A percentile compares a stretch with the other conserved stretches of the same genome.
These are phyloP conservation scores for Syngnathus floridae DNA, from an alignment of 2,113 vertebrate genomes.

Conservation along the genomic window DNA sequence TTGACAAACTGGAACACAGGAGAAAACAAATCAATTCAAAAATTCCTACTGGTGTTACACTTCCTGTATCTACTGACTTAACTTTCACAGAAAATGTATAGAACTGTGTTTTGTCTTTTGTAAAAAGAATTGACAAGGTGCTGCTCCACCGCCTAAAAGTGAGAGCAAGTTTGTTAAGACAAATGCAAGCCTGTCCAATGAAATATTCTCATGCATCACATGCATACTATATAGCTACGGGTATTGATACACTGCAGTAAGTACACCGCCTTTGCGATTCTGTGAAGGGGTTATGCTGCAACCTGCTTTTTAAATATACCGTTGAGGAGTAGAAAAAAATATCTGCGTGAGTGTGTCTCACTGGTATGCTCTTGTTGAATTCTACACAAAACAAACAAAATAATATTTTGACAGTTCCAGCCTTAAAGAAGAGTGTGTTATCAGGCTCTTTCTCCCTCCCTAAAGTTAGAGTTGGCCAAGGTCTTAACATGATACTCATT, in stretches of 20 bases:
- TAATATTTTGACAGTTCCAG: neutral
- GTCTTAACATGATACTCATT: slow-evolving; percentile 26
- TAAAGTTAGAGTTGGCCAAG: slow-evolving; percentile 27
- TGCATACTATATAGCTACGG: slow-evolving; percentile 23
- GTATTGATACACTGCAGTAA: slow-evolving; percentile 30
- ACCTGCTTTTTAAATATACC: slow-evolving; percentile 31
- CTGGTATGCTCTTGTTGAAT: slow-evolving; percentile 7
- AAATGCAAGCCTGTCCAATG: slow-evolving; percentile 26
- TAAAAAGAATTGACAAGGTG: slow-evolving; percentile 23
- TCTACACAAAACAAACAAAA: slow-evolving; percentile 9
- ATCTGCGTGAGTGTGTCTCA: neutral
- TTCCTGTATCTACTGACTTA: slow-evolving; percentile 28
- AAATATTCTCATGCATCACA: slow-evolving; percentile 38
- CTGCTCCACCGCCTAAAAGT: slow-evolving; percentile 25
- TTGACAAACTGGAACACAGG: slow-evolving; percentile 19
- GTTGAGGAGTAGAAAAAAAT: neutral
- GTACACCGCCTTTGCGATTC: slow-evolving; percentile 42
- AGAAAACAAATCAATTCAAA: slow-evolving; percentile 15
- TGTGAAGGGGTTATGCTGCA: slow-evolving; percentile 32
- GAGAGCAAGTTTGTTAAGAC: slow-evolving; percentile 22
- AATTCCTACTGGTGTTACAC: slow-evolving; percentile 34
- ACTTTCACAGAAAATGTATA: slow-evolving; percentile 50
- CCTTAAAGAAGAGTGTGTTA: slow-evolving; percentile 14
- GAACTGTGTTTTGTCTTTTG: slow-evolving; percentile 41
- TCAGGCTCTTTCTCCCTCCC: slow-evolving; percentile 1